Conservation (phyloP, 2,797 vertebrate genomes). For the Hoplostethus atlanticus region DNA sequence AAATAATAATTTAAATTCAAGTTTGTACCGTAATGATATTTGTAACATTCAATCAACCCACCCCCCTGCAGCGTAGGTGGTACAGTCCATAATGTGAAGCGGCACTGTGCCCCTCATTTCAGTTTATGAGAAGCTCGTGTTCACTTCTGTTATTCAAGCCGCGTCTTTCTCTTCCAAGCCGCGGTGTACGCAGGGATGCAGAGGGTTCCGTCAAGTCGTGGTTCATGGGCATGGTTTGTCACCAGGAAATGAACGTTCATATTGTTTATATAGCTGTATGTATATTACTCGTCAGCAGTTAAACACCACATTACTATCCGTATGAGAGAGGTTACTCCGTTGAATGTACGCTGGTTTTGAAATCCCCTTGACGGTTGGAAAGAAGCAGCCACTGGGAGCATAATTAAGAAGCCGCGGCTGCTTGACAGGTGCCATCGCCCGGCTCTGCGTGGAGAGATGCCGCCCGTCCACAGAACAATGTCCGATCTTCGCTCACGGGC, state of each 20-base stretch:
- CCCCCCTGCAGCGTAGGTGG: constrained; percentile 66
- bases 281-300: constrained; percentile 4
- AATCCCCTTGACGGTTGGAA: constrained; percentile 61
- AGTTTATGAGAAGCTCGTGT: constrained; percentile 57
- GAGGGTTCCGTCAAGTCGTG: constrained; percentile 47
- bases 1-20: rapidly evolving
- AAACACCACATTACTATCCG: constrained; percentile 32
- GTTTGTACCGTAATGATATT: background rate
- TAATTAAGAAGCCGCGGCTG: constrained; percentile 60
- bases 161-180: constrained; percentile 18
- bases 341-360: constrained; percentile 51
- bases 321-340: constrained; percentile 53
- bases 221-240: constrained; percentile 45
- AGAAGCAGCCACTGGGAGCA: constrained; percentile 42
- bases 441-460: constrained; percentile 82
- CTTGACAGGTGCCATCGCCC: constrained; percentile 81
- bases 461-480: constrained; percentile 92
- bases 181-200: constrained; percentile 55
- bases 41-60: background rate
- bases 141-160: constrained; percentile 4
- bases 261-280: constrained; percentile 13
- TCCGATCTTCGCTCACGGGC: constrained; percentile 92
- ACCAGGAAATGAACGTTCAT: constrained; percentile 47
- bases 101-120: constrained; percentile 64
- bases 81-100: constrained; percentile 79